These are phyloP conservation scores for Falco punctatus DNA, from an alignment of 2,113 vertebrate species.

Conservation along the genomic window DNA sequence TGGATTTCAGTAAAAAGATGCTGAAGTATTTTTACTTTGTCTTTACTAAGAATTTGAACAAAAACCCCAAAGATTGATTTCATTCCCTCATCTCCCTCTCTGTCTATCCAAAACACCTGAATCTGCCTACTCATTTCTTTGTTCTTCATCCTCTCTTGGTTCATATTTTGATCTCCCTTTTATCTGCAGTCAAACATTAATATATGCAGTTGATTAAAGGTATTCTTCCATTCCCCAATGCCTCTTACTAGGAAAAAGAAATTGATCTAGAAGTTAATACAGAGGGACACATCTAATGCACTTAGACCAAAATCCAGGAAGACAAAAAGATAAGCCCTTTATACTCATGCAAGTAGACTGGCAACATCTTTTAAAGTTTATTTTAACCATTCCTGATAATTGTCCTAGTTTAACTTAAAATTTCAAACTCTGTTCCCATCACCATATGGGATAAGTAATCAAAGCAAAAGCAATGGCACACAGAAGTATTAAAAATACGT, in stretches of 20 bases:
- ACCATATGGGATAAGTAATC: not conserved
- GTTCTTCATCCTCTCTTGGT: not conserved
- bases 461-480: not conserved
- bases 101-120: not conserved
- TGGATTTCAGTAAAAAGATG: not conserved
- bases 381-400: not conserved
- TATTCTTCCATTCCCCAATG: not conserved
- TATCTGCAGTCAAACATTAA: not conserved
- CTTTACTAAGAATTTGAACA: not conserved
- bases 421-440: not conserved
- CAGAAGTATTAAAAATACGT: not conserved
- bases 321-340: not conserved
- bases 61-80: not conserved
- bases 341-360: accelerated
- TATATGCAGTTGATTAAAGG: not conserved
- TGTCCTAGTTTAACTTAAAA: not conserved
- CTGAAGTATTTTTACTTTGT: not conserved
- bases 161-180: accelerated
- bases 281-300: not conserved
- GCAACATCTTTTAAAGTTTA: not conserved
- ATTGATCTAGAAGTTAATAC: not conserved
- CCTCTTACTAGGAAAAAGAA: not conserved
- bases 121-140: not conserved
- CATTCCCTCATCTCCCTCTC: not conserved
- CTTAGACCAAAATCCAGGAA: not conserved